A percentile compares a stretch with the other conserved stretches of the same genome.
Evolutionary conservation across 2,797 vertebrate genomes (phyloP).

Genomic region (Pogoniulus pusillus): DNA sequence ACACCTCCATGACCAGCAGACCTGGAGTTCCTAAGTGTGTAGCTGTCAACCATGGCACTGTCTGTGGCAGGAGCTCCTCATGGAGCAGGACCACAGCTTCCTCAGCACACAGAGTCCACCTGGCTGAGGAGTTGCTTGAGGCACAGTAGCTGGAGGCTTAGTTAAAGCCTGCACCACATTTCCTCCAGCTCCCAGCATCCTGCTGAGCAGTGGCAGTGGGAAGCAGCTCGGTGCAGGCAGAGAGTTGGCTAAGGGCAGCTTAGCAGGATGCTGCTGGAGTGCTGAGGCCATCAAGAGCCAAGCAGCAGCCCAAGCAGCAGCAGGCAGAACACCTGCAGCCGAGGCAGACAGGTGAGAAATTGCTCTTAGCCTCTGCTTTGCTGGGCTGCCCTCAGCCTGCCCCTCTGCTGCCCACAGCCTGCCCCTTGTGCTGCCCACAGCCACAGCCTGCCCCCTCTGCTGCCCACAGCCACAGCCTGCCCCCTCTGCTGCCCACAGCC

Average conservation of each 20-base stretch:
- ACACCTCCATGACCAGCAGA: too few species aligned
- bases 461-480: background rate
- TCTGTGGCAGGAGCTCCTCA: background rate
- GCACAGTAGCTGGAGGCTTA: background rate
- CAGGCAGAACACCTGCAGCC: background rate
- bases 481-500: too few species aligned
- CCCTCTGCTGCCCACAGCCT: too few species aligned
- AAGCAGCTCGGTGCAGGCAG: constrained; percentile 9
- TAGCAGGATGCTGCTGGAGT: background rate
- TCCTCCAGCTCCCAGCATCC: background rate
- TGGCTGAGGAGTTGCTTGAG: constrained; percentile 20
- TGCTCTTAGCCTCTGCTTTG: background rate
- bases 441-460: too few species aligned
- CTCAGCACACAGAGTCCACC: background rate
- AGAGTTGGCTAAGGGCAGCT: constrained; percentile 43
- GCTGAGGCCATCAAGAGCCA: background rate
- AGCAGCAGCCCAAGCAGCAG: background rate
- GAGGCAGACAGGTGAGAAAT: background rate
- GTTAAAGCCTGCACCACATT: background rate
- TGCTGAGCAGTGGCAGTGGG: background rate
- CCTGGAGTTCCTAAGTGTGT: background rate
- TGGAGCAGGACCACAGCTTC: background rate
- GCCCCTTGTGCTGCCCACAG: too few species aligned
- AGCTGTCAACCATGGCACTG: background rate
- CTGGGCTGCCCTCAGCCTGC: background rate